Evolutionary conservation across 1,140 invertebrate genomes (phyloP), one percentile per base, ranked within the genome.

Genomic region (Telenomus remus): DNA sequence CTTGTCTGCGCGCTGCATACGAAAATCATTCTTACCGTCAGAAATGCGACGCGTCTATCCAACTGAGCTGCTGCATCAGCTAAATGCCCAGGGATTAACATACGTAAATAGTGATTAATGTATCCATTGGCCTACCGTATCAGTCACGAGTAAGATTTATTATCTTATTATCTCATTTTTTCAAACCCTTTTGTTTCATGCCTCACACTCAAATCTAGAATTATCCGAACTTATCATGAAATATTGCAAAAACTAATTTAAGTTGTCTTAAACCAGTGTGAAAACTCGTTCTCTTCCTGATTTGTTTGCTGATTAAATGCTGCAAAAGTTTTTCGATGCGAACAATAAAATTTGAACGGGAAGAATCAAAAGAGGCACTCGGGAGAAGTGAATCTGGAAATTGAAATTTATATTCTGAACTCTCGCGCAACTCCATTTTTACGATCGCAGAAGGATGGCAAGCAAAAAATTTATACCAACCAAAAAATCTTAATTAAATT

Each of bases 1-100:
- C 73, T 46, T 37, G 39, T 44, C 15, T 50, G 61, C 76, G 61
- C 34, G 42, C 49, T 54, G 82, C 83, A 85, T 85, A 78, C 78
- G 71, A 80, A 80, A 76, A 79, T 78, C 43, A 34, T 66, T 69
- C 49, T 65, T 70, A 19, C 55, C 11, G 9, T 11, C 9, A 34
- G 44, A 63, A 48, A 43, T 37, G 42, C 49, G 13, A 55, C 8
- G 46, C 19, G 46, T 68, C 61, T 53, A 51, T 50, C 51, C 64
- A 56, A 57, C 3, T n/a, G 1, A 27, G 44, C 47, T 13, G 39
- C 43, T 12, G 19, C 57, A 10, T 63, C 51, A 12, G 39, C 57
- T 70, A 70, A 74, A 68, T 47, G 35, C 51, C 13, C n/a, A 4
- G 11, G 27, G 47, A 69, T 75, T 75, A 75, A 53, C 72, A 69